phyloP scores from a whole-genome alignment of 2,113 vertebrate genomes.

The Xerus inauris region DNA sequence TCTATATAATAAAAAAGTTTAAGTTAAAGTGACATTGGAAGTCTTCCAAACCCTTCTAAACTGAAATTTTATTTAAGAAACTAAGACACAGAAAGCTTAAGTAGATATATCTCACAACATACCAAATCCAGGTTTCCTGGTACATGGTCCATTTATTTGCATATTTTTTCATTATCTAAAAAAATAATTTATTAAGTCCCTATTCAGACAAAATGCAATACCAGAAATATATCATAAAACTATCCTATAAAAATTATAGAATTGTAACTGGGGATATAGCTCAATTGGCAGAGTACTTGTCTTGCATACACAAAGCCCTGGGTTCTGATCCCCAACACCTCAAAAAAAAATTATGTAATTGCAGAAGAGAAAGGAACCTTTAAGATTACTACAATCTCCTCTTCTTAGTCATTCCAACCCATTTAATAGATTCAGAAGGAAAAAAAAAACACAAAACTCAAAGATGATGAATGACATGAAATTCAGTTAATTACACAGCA shows the following conservation, averaged over 20 bases:
- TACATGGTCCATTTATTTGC: not conserved
- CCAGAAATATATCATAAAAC: slow-evolving; percentile 2
- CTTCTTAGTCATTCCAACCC: slow-evolving; percentile 10
- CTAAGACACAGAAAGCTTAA: not conserved
- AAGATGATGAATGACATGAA: not conserved
- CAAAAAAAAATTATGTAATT: not conserved
- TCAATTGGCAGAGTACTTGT: too few species aligned
- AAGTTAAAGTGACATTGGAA: not conserved
- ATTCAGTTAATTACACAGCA: not conserved
- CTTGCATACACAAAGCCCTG: too few species aligned
- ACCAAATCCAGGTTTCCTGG: slow-evolving; percentile 9
- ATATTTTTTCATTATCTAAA: not conserved
- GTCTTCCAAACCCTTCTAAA: slow-evolving; percentile 25
- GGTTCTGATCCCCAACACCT: too few species aligned
- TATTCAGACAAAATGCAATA: not conserved
- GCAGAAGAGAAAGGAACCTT: not conserved
- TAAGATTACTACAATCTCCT: not conserved
- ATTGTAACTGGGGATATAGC: too few species aligned
- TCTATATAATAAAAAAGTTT: slow-evolving; percentile 17
- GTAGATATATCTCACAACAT: not conserved
- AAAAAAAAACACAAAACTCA: not conserved
- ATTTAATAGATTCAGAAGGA: not conserved
- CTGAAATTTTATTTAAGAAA: not conserved
- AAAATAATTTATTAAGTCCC: not conserved
- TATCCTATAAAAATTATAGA: not conserved